Evolutionary conservation across 1,140 invertebrate genomes (phyloP).

Genomic region (Tetranychus urticae): DNA sequence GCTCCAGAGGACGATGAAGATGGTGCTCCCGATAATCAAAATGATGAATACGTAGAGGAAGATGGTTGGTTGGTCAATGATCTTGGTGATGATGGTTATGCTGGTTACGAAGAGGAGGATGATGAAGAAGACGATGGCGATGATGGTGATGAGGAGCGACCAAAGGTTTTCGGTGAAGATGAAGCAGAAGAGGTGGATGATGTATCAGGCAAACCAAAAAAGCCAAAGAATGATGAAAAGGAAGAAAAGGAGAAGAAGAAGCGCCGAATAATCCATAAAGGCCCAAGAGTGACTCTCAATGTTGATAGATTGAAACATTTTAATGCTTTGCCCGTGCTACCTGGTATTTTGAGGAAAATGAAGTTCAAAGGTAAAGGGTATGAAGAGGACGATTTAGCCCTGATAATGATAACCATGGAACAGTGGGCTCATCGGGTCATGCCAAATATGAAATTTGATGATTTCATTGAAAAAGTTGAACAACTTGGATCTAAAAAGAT

Average conservation of each 20-base stretch:
- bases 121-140: neutral
- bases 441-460: constrained; percentile 63
- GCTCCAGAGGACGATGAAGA: too few relatives aligned
- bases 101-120: neutral
- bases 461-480: constrained; percentile 54
- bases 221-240: neutral
- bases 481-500: constrained; percentile 43
- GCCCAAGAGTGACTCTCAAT: neutral
- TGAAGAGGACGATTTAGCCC: constrained; percentile 53
- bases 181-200: neutral
- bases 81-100: too few relatives aligned
- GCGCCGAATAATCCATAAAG: neutral
- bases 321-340: constrained; percentile 48
- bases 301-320: constrained; percentile 31
- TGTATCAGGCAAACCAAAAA: neutral
- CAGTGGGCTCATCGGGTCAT: constrained; percentile 77
- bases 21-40: too few relatives aligned
- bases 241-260: neutral
- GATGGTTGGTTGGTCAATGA: too few relatives aligned
- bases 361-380: constrained; percentile 59
- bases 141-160: neutral
- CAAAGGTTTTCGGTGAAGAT: neutral
- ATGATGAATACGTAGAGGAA: too few relatives aligned
- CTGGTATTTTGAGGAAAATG: constrained; percentile 50
- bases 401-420: constrained; percentile 52